Evolutionary conservation across 2,113 vertebrate genomes (phyloP).

Genomic region (Fulica atra): DNA sequence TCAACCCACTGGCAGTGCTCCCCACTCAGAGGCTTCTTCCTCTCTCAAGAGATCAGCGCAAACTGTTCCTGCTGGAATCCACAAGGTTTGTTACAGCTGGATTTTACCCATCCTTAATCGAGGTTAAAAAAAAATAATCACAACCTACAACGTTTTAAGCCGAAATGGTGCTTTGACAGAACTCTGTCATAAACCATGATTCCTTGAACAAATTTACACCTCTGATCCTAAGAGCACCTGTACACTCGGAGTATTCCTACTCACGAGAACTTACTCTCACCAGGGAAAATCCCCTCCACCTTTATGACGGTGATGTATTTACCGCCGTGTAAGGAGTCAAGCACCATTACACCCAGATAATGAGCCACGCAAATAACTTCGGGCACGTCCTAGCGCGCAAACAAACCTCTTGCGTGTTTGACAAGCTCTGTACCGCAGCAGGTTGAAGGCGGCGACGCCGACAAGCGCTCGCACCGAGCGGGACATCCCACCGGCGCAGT

Average conservation of each 20-base stretch:
- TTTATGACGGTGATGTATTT: not conserved
- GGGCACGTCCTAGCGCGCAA: not conserved
- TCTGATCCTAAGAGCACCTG: not conserved
- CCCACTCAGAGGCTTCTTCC: not conserved
- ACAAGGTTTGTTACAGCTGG: not conserved
- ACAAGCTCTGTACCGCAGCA: not conserved
- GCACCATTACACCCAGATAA: not conserved
- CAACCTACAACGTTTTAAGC: not conserved
- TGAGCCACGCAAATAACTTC: not conserved
- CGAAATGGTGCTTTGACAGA: not conserved
- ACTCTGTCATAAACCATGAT: not conserved
- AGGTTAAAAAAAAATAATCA: not conserved
- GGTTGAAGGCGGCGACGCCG: not conserved
- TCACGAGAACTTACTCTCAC: rapidly evolving
- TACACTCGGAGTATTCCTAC: not conserved
- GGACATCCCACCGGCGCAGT: no score
- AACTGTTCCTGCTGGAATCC: not conserved
- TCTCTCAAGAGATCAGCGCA: not conserved
- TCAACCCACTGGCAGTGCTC: rapidly evolving
- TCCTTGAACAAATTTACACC: not conserved
- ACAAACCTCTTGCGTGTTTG: not conserved
- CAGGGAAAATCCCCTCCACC: not conserved
- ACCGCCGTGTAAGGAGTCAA: rapidly evolving
- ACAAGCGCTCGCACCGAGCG: not conserved
- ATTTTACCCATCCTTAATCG: not conserved